Evolutionary conservation across 2,888 invertebrate species (phyloP).

Genomic region (Ectemnius cavifrons): DNA sequence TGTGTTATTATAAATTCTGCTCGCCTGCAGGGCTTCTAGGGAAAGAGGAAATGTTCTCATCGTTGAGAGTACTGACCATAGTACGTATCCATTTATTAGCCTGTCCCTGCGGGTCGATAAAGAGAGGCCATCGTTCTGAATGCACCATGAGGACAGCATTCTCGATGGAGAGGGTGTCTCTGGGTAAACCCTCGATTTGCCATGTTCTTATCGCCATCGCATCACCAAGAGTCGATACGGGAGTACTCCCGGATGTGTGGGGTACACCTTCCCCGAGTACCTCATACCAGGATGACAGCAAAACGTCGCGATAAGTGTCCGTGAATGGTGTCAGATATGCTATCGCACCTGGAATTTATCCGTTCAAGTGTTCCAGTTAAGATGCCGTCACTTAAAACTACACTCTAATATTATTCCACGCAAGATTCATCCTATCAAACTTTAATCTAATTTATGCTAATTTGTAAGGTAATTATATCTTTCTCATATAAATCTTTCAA

Average conservation of each 20-base stretch:
- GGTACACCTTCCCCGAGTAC: slow-evolving; percentile 81
- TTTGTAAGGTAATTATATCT: neutral
- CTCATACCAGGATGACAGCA: slow-evolving; percentile 81
- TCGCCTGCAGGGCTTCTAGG: no score
- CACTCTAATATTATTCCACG: no score
- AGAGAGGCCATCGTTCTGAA: slow-evolving; percentile 92
- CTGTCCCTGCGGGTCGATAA: slow-evolving; percentile 95
- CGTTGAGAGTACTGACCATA: slow-evolving; percentile 81
- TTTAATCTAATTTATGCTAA: no score
- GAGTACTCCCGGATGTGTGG: slow-evolving; percentile 84
- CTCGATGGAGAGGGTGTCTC: slow-evolving; percentile 91
- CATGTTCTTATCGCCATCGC: slow-evolving; percentile 87
- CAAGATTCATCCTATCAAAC: no score
- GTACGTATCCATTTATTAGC: slow-evolving; percentile 95
- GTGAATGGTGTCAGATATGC: slow-evolving; percentile 91
- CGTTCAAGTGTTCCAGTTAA: neutral
- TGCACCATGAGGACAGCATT: slow-evolving; percentile 91
- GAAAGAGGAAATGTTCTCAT: no score
- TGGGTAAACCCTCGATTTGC: slow-evolving; percentile 92
- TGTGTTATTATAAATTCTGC: no score
- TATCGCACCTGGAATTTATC: slow-evolving; percentile 81
- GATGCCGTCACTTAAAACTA: no score
- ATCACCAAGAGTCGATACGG: slow-evolving; percentile 86
- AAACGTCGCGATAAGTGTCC: slow-evolving; percentile 81
- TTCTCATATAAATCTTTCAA: no score